These are phyloP conservation scores for Microcebus ravelobensis DNA, from an alignment of 2,113 vertebrate species.

Conservation along the genomic window DNA sequence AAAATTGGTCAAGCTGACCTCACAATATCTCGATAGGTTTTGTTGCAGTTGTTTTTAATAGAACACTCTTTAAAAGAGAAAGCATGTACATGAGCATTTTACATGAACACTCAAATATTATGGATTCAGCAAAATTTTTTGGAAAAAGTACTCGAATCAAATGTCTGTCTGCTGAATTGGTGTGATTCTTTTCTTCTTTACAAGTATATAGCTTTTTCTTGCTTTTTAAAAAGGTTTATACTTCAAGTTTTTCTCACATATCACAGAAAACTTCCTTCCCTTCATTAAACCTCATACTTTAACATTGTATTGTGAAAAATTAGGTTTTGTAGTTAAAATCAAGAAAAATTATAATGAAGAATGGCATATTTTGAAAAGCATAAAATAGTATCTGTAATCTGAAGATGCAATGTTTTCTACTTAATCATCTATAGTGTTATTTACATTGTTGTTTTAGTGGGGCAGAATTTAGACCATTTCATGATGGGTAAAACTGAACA, in stretches of 20 bases:
- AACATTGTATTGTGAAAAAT: neutral
- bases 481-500: neutral
- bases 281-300: neutral
- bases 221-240: neutral
- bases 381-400: neutral
- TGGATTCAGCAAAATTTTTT: neutral
- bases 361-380: neutral
- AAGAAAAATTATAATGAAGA: neutral
- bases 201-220: neutral
- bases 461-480: neutral
- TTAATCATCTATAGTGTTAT: neutral
- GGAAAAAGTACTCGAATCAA: neutral
- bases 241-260: neutral
- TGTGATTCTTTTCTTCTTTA: neutral
- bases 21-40: neutral
- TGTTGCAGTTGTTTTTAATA: neutral
- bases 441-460: neutral
- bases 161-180: accelerated
- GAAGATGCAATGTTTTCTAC: neutral
- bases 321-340: neutral
- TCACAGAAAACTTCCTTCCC: neutral
- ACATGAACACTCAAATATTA: neutral
- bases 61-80: neutral
- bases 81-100: neutral
- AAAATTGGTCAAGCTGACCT: neutral